Conservation (phyloP, 2,113 vertebrate species). For the Bombycilla garrulus region DNA sequence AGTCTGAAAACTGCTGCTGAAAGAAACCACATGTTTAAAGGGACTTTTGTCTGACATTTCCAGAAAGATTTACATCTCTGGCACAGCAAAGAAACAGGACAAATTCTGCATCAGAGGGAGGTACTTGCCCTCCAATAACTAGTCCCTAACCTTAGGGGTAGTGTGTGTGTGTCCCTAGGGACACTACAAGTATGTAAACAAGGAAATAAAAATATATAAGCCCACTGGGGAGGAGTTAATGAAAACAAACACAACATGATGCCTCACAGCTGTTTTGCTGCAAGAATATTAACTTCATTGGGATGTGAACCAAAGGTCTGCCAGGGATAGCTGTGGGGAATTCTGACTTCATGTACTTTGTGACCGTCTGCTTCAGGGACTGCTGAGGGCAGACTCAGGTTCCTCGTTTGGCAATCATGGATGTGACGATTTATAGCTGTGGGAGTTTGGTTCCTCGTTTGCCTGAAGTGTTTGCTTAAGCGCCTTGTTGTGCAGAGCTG, state of each 20-base stretch:
- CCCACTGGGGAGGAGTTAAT: constrained; percentile 3
- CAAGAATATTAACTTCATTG: not conserved
- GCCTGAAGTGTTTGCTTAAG: not conserved
- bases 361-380: not conserved
- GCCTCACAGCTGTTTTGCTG: not conserved
- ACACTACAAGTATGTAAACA: not conserved
- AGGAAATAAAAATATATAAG: constrained; percentile 10
- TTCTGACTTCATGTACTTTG: not conserved
- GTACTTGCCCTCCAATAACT: not conserved
- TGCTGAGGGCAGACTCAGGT: not conserved
- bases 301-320: not conserved
- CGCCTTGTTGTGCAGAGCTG: not conserved
- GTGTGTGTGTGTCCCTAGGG: not conserved
- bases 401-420: not conserved
- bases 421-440: not conserved
- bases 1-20: not conserved
- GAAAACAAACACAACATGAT: constrained; percentile 20
- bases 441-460: not conserved
- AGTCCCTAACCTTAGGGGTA: not conserved
- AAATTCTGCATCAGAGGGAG: not conserved
- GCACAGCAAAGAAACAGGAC: not conserved
- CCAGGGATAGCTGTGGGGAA: not conserved
- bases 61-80: not conserved
- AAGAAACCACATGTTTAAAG: not conserved
- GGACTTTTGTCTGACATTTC: not conserved